Evolutionary conservation across 2,797 vertebrate species (phyloP), one percentile per base, ranked within the genome.

Genomic region (Knipowitschia caucasica): DNA sequence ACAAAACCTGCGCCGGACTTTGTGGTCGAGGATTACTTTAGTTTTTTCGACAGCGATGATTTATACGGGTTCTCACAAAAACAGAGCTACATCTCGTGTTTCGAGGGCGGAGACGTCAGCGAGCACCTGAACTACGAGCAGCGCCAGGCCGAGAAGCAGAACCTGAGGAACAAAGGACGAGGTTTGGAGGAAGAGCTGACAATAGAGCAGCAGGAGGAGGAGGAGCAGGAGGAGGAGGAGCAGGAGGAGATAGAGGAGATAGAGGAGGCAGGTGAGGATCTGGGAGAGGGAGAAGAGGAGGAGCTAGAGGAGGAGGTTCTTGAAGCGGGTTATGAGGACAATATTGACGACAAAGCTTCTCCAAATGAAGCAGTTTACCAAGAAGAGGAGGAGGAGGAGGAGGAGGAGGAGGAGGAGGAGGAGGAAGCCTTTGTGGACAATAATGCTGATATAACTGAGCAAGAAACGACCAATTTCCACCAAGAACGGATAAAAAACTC

Each of bases 101-200:
- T 89, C 0, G 87, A 89, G 2, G 87, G 84, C 0, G 87, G 87
- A 10, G 87, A 88, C 17, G 52, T 89, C 38, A 67, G 86, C 0
- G 75, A 81, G 2, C 10, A 12, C 0, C 50, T 86, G 8, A 46
- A 73, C 46, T 34, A 60, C 31, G 63, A 84, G 29, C 51, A 73
- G n/a, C 36, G 45, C 8, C 30, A 44, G 20, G 30, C 31, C 2
- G 8, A 71, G 36, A 50, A 45, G 1, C 55, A 74, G 25, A 75
- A 42, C 42, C 34, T 1, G 5, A n/a, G 18, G 10, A 45, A 10
- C 24, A 55, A 55, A 26, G n/a, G 52, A 35, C 8, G 17, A 31
- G n/a, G n/a, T 0, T 10, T 10, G 2, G 45, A 20, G 45, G 9
- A 47, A 9, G 10, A 18, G 9, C 15, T 17, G 18, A 17, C n/a